These are phyloP conservation scores for Elephas maximus DNA, from an alignment of 2,113 vertebrate species.

Conservation along the genomic window DNA sequence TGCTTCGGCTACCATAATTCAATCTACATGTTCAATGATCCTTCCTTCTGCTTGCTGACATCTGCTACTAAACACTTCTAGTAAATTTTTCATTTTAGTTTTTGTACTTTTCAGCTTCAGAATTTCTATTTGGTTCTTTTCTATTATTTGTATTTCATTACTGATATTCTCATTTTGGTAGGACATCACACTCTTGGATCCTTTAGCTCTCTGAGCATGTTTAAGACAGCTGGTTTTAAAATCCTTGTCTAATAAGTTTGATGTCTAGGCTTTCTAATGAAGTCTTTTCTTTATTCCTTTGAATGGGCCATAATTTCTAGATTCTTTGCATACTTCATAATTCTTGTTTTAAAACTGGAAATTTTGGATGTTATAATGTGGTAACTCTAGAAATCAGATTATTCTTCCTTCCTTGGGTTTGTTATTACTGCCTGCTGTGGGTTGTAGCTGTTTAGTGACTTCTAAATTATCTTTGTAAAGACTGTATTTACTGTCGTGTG, in stretches of 20 bases:
- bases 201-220: not conserved
- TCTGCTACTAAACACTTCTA: not conserved
- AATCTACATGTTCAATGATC: not conserved
- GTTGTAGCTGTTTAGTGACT: not conserved
- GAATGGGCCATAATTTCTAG: not conserved
- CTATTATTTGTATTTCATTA: not conserved
- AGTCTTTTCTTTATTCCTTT: not conserved
- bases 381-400: not conserved
- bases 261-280: not conserved
- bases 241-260: not conserved
- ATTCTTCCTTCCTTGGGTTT: not conserved
- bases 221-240: not conserved
- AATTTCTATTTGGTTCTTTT: not conserved
- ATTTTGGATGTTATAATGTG: not conserved
- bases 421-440: not conserved
- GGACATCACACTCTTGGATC: not conserved
- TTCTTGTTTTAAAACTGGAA: not conserved
- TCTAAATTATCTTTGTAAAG: not conserved
- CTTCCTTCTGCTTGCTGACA: not conserved
- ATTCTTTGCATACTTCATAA: not conserved
- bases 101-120: not conserved
- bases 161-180: not conserved
- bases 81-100: not conserved
- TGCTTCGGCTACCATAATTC: not conserved
- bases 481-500: not conserved